Conservation (phyloP, 2,888 invertebrate species). For the Cerastoderma edule region DNA sequence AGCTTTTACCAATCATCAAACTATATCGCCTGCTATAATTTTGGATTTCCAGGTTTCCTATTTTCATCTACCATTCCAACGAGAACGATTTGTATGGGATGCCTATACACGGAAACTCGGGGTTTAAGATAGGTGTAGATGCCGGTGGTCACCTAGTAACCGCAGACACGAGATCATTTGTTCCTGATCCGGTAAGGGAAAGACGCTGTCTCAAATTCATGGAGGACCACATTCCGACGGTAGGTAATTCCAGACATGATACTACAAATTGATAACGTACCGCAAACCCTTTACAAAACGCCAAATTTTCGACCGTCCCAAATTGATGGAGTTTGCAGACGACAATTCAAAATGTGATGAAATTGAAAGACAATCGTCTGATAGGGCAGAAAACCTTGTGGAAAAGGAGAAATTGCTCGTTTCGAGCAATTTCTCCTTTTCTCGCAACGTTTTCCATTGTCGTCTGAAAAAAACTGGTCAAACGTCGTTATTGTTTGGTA, state of each 20-base stretch:
- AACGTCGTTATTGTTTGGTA: too few species aligned
- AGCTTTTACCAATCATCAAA: too few species aligned
- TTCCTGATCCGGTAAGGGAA: constrained; percentile 76
- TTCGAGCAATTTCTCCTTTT: too few species aligned
- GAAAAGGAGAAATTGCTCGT: too few species aligned
- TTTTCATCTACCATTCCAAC: constrained; percentile 76
- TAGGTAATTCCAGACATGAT: constrained; percentile 39
- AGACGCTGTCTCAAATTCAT: constrained; percentile 69
- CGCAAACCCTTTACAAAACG: background rate
- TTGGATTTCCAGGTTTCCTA: constrained; percentile 76
- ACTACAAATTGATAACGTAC: background rate
- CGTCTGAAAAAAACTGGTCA: too few species aligned
- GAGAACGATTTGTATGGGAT: constrained; percentile 76
- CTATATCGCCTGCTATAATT: too few species aligned
- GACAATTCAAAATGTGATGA: background rate
- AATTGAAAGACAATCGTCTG: background rate
- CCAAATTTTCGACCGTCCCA: background rate
- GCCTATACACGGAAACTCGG: constrained; percentile 78
- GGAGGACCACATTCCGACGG: constrained; percentile 74
- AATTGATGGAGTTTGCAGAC: background rate
- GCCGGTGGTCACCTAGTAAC: constrained; percentile 77
- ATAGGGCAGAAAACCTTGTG: too few species aligned
- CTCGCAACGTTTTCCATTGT: too few species aligned
- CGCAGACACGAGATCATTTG: constrained; percentile 75
- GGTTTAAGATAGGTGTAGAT: constrained; percentile 80